Evolutionary conservation across 2,888 invertebrate genomes (phyloP).

Genomic region (Ligdia adustata): DNA sequence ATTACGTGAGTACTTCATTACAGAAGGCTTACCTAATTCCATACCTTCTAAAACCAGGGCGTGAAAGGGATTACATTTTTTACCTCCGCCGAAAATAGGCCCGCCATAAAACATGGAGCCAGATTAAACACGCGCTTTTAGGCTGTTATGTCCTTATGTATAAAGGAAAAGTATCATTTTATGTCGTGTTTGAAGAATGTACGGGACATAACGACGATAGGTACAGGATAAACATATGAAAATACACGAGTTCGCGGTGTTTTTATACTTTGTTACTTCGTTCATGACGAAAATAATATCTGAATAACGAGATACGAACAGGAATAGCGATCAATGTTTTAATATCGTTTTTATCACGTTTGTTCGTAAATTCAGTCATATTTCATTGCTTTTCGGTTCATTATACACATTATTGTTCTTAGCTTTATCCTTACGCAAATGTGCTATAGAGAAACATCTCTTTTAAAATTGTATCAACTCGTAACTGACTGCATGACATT

Average conservation of each 20-base stretch:
- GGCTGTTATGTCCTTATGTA: conserved; percentile 30
- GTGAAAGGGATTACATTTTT: conserved; percentile 65
- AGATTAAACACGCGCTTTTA: conserved; percentile 47
- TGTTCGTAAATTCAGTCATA: too few species aligned
- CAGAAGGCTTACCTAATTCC: conserved; percentile 68
- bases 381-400: too few species aligned
- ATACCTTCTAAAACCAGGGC: conserved; percentile 51
- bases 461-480: too few species aligned
- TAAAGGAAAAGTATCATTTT: conserved; percentile 27
- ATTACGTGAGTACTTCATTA: conserved; percentile 65
- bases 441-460: too few species aligned
- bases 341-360: too few species aligned
- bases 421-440: too few species aligned
- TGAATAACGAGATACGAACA: too few species aligned
- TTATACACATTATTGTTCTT: too few species aligned
- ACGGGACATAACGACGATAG: conserved; percentile 1
- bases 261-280: conserved; percentile 1
- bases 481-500: too few species aligned
- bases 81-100: conserved; percentile 54
- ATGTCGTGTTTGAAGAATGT: conserved; percentile 26
- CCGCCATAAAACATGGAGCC: conserved; percentile 48
- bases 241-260: conserved; percentile 1
- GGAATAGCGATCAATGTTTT: too few species aligned
- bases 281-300: neutral
- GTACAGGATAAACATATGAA: conserved; percentile 5